A percentile compares a stretch with the other conserved stretches of the same genome.
These are phyloP conservation scores for Carassius carassius DNA, from an alignment of 2,113 vertebrate species.

Conservation along the genomic window DNA sequence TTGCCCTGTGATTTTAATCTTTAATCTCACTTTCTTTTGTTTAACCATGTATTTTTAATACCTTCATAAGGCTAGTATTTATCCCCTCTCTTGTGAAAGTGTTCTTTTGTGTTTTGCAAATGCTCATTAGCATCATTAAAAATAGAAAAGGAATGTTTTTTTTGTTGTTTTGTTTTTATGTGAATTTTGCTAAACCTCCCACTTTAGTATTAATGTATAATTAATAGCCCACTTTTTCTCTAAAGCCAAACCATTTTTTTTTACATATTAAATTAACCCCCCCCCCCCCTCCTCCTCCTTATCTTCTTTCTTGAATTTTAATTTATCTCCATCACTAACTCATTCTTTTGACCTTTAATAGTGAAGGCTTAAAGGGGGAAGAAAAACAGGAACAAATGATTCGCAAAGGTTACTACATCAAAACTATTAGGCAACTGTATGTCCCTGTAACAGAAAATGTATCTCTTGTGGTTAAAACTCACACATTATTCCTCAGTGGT, in stretches of 20 bases:
- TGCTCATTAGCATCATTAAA: constrained; percentile 36
- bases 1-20: background rate
- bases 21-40: background rate
- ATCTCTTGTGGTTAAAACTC: background rate
- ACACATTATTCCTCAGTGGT: constrained; percentile 10
- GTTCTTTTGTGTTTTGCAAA: constrained; percentile 11
- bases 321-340: constrained; percentile 68
- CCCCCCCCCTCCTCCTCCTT: background rate
- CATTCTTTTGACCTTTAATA: constrained; percentile 71
- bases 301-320: constrained; percentile 68
- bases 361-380: constrained; percentile 51
- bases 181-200: background rate
- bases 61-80: background rate
- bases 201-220: constrained; percentile 39
- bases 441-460: constrained; percentile 14
- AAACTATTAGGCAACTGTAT: constrained; percentile 38
- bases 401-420: constrained; percentile 67
- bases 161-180: constrained; percentile 4
- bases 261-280: background rate
- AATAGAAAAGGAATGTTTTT: constrained; percentile 26
- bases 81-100: background rate
- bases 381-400: constrained; percentile 60
- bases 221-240: constrained; percentile 13
- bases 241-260: background rate
- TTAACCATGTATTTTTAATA: background rate